Base-by-base conservation (phyloP, 1,140 invertebrate species). In the Battus philenor region DNA sequence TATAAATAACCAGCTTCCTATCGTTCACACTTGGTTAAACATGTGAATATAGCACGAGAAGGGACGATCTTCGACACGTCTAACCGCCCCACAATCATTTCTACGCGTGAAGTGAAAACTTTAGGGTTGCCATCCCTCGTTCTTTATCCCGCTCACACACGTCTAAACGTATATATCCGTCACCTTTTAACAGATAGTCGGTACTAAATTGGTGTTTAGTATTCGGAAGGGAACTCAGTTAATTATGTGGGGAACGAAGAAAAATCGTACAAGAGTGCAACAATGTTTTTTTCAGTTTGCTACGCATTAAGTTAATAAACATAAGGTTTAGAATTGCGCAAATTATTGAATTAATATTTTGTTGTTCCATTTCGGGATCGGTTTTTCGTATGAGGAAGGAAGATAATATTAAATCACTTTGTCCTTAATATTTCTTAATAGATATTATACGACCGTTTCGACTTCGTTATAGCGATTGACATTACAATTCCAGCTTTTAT, bases 201-300 rank as follows among this genome's bases (percentile, higher is more conserved):
- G 52, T 68, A 71, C 66, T 80, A 80, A 81, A 82, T 84, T 80
- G 80, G 78, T 72, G 69, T 82, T 84, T 84, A 78, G 75, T 80
- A 82, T 81, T 81, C 80, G 56, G 74, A 72, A 78, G 77, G 77
- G 80, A 72, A 72, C 57, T 57, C 54, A 66, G 72, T 78, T 81
- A 81, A 84, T 84, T 78, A 71, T 58, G 56, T 68, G 54, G 74
- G 75, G 69, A 69, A 70, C 54, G 53, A 62, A 67, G 77, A 81
- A 84, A 81, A 83, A 81, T 78, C 55, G 70, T 64, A 44, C 59
- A 47, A 43, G 43, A 49, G 38, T 18, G 32, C 45, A 47, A 51
- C 32, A 41, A 56, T 49, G 46, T 29, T 41, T 30, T 38, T n/a
- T n/a, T 20, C 45, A 11, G 15, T 24, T n/a, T 7, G 24, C 12